Evolutionary conservation across 2,113 vertebrate genomes (phyloP).

Genomic region (Pholis gunnellus): DNA sequence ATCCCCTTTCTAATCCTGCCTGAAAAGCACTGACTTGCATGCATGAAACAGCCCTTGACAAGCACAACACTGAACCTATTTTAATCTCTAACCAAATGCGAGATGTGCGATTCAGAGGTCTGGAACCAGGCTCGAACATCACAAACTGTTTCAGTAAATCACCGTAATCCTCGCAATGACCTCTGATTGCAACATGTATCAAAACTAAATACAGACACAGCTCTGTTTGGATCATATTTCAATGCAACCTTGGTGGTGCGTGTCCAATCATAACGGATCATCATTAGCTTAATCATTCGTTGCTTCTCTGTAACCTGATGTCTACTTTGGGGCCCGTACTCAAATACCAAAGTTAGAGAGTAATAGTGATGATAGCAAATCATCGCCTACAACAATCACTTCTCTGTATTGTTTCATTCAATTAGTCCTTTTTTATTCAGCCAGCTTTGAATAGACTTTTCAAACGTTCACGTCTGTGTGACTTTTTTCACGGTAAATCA

Average conservation of each 20-base stretch:
- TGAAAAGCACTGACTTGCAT: background rate
- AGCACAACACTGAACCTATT: background rate
- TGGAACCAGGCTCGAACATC: background rate
- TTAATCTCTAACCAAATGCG: background rate
- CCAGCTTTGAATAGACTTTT: background rate
- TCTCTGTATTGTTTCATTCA: slow-evolving; percentile 13
- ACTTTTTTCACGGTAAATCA: slow-evolving; percentile 12
- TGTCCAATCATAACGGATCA: slow-evolving; percentile 27
- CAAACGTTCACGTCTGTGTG: slow-evolving; percentile 6
- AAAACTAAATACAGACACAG: background rate
- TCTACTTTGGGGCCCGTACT: slow-evolving; percentile 42
- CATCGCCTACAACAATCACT: slow-evolving; percentile 7
- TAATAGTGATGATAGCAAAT: background rate
- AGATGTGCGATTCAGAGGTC: slow-evolving; percentile 1
- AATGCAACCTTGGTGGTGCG: slow-evolving; percentile 11
- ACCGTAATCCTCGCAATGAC: background rate
- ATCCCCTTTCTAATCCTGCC: background rate
- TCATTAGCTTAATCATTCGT: slow-evolving; percentile 47
- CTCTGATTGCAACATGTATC: background rate
- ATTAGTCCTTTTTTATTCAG: slow-evolving; percentile 9
- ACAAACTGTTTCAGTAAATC: background rate
- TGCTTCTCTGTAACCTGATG: slow-evolving; percentile 22
- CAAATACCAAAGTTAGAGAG: slow-evolving; percentile 21
- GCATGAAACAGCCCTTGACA: background rate
- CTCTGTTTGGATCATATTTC: slow-evolving; percentile 20